Percentiles rank a stretch among this genome's conserved stretches.
These are phyloP conservation scores for Lampropteryx suffumata DNA, from an alignment of 2,888 invertebrate species.

Conservation along the genomic window DNA sequence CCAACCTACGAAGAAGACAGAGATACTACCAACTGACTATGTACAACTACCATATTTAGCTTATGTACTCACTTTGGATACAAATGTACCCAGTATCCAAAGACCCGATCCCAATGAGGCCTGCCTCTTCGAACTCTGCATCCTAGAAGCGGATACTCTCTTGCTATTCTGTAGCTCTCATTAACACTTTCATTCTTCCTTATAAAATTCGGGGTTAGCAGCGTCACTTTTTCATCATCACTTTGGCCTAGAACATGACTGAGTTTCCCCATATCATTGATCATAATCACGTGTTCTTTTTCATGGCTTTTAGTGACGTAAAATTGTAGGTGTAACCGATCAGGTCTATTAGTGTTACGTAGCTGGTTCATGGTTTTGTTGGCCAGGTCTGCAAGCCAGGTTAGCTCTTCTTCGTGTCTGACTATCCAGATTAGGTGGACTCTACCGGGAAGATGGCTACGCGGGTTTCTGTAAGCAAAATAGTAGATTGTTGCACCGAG, in stretches of 20 bases:
- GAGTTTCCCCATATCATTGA: constrained; percentile 58
- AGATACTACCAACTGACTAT: too few species aligned
- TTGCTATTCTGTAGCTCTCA: constrained; percentile 55
- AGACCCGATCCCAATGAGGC: constrained; percentile 74
- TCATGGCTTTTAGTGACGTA: constrained; percentile 57
- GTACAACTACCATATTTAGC: too few species aligned
- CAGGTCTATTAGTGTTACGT: constrained; percentile 71
- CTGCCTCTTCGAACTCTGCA: constrained; percentile 69
- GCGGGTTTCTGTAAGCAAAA: constrained; percentile 56
- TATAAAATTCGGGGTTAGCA: constrained; percentile 58
- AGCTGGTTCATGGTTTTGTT: constrained; percentile 61
- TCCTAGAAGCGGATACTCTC: constrained; percentile 66
- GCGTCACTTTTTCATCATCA: constrained; percentile 53
- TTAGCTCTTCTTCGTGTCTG: constrained; percentile 63
- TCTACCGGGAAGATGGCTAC: constrained; percentile 61
- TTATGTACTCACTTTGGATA: constrained; percentile 60
- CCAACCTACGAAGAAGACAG: too few species aligned
- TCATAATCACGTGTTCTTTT: constrained; percentile 46
- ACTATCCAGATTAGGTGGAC: constrained; percentile 80
- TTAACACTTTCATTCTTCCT: constrained; percentile 40
- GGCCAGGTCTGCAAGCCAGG: constrained; percentile 71
- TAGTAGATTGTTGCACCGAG: too few species aligned
- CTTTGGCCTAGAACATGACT: constrained; percentile 44
- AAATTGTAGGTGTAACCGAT: constrained; percentile 70
- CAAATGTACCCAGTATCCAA: constrained; percentile 77